Evolutionary conservation across 2,888 invertebrate species (phyloP), one percentile per base, ranked within the genome.

Genomic region (Caenorhabditis angaria): DNA sequence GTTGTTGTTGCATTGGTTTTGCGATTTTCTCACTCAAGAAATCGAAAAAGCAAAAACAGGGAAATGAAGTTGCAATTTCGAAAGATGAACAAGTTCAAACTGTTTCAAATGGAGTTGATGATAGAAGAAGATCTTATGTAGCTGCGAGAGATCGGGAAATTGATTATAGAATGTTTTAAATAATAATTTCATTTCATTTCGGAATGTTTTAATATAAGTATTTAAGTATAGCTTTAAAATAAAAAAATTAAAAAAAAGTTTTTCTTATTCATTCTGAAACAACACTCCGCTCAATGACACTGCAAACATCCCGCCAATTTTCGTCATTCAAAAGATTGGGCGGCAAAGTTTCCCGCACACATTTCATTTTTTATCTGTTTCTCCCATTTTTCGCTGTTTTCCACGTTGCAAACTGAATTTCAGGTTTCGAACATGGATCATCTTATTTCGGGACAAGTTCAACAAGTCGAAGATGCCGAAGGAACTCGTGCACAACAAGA

Each of bases 401-500:
- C 24, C 14, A 53, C 25, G 6, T 28, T 28, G 20, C 5, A 32
- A 32, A 8, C 18, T 41, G 41, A 10, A 18, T 41, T 41, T 5
- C 18, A 41, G 41, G 10, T 18, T 3, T 12, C 18, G 41, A 41
- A 53, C 24, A 78, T 78, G 78, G 72, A 76, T n/a, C 65, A 65
- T 61, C 53, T 77, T 12, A 65, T 68, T 50, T 63, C 62, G 51
- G 70, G 71, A 12, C 75, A 72, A 22, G 76, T 76, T 24, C 76
- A 78, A 59, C 68, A 78, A 56, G 73, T 74, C 41, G 92, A 92
- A 87, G 97, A 97, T 89, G 94, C 94, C 87, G 92, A 97, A 81
- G 96, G 95, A 79, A 91, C 94, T 48, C 91, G 95, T 68, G 94
- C 94, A 88, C 97, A 97, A 88, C 95, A 95, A 89, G 90, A 96